Evolutionary conservation across 2,888 invertebrate genomes (phyloP).

Genomic region (Trichacis sp.): DNA sequence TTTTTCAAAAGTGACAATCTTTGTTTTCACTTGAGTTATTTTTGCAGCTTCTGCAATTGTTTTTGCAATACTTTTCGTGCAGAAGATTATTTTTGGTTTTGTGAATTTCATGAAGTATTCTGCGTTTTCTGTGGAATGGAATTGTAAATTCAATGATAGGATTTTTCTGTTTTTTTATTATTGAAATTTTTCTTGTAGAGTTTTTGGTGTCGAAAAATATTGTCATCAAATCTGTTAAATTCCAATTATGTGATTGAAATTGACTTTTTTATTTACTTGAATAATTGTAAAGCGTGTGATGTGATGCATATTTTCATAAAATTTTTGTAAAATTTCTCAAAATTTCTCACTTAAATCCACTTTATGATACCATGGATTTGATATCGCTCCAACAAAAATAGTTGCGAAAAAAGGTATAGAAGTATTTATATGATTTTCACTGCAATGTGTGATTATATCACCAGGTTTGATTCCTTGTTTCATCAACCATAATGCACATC

Average conservation of each 20-base stretch:
- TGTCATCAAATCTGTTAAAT: too few species aligned
- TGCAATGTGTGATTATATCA: slow-evolving; percentile 53
- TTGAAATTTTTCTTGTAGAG: too few species aligned
- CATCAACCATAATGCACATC: slow-evolving; percentile 58
- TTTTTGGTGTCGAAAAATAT: too few species aligned
- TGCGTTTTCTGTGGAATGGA: slow-evolving; percentile 44
- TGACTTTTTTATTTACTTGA: too few species aligned
- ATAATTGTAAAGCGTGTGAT: too few species aligned
- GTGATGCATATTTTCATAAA: too few species aligned
- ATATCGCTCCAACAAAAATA: slow-evolving; percentile 50
- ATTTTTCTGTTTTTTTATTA: too few species aligned
- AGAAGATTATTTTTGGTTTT: slow-evolving; percentile 55
- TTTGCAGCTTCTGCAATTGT: slow-evolving; percentile 20
- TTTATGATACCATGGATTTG: slow-evolving; percentile 55
- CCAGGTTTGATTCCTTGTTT: slow-evolving; percentile 47
- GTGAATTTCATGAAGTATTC: slow-evolving; percentile 48
- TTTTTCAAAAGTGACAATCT: slow-evolving; percentile 50
- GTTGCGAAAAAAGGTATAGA: slow-evolving; percentile 53
- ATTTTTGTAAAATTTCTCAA: too few species aligned
- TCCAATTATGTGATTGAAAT: too few species aligned
- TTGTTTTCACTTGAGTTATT: slow-evolving; percentile 26
- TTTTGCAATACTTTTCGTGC: slow-evolving; percentile 18
- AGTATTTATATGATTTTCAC: slow-evolving; percentile 52
- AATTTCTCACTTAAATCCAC: slow-evolving; percentile 47
- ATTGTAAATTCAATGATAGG: too few species aligned